A percentile compares a stretch with the other conserved stretches of the same genome.
These are phyloP conservation scores for Tenthredo mesomela DNA, from an alignment of 2,888 invertebrate genomes.

Conservation along the genomic window DNA sequence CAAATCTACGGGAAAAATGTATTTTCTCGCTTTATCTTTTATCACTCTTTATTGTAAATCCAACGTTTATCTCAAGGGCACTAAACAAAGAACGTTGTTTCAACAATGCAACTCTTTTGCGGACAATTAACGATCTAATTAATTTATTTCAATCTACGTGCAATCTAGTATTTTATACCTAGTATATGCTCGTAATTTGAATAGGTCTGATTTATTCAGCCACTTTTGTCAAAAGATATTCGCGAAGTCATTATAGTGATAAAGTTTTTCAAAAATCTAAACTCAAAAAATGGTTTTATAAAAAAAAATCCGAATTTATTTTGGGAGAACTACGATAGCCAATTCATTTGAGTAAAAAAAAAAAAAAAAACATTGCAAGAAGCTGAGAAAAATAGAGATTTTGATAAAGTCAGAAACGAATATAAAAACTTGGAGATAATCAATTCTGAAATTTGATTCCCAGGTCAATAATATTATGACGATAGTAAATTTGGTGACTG, in stretches of 20 bases:
- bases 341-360: neutral
- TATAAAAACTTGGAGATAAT: too few species aligned
- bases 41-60: neutral
- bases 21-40: neutral
- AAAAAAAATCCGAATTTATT: neutral
- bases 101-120: neutral
- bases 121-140: neutral
- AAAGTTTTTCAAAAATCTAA: too few species aligned
- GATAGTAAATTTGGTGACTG: too few species aligned
- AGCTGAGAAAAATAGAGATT: too few species aligned
- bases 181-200: too few species aligned
- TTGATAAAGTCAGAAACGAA: neutral
- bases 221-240: too few species aligned
- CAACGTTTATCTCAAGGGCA: neutral
- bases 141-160: neutral
- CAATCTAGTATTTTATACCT: too few species aligned
- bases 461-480: too few species aligned
- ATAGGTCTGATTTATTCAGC: too few species aligned
- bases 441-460: too few species aligned
- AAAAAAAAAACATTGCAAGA: too few species aligned
- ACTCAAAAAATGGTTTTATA: neutral
- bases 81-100: neutral
- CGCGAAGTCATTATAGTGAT: too few species aligned
- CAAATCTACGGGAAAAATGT: neutral
- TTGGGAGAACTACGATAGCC: neutral